Percentiles rank a stretch among this genome's conserved stretches.
Conservation (phyloP, 2,113 vertebrate species). For the Oplegnathus fasciatus region DNA sequence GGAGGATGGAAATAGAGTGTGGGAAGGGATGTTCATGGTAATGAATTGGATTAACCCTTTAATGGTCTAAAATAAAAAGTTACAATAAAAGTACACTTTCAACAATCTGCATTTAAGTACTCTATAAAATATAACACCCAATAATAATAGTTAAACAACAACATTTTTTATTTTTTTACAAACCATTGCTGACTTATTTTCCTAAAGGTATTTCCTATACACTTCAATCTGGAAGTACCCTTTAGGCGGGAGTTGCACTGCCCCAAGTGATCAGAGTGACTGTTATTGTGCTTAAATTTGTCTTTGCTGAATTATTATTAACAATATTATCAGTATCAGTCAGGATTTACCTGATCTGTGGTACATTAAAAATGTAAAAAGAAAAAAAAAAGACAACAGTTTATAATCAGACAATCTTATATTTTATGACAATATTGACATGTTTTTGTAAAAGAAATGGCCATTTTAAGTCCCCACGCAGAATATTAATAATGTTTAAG, state of each 20-base stretch:
- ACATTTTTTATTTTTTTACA: not conserved
- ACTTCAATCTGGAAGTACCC: not conserved
- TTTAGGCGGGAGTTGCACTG: too few species aligned
- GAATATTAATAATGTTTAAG: too few species aligned
- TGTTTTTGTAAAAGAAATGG: too few species aligned
- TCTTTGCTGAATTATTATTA: not conserved
- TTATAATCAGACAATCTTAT: too few species aligned
- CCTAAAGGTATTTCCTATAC: not conserved
- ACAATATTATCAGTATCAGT: too few species aligned
- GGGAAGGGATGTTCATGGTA: conserved; percentile 5
- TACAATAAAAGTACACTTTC: not conserved
- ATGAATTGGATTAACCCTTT: conserved; percentile 22
- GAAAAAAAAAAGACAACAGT: too few species aligned
- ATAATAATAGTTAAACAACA: too few species aligned
- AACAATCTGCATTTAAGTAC: not conserved
- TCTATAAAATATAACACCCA: not conserved
- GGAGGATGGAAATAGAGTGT: not conserved
- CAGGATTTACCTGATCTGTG: too few species aligned
- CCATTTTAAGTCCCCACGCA: too few species aligned
- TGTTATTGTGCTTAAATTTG: not conserved
- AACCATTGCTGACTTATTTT: not conserved
- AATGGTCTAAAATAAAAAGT: not conserved
- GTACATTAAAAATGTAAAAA: too few species aligned
- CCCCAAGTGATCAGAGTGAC: too few species aligned
- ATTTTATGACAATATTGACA: too few species aligned